Evolutionary conservation across 2,888 invertebrate species (phyloP), one percentile per base, ranked within the genome.

Genomic region (Torymus tubicola): DNA sequence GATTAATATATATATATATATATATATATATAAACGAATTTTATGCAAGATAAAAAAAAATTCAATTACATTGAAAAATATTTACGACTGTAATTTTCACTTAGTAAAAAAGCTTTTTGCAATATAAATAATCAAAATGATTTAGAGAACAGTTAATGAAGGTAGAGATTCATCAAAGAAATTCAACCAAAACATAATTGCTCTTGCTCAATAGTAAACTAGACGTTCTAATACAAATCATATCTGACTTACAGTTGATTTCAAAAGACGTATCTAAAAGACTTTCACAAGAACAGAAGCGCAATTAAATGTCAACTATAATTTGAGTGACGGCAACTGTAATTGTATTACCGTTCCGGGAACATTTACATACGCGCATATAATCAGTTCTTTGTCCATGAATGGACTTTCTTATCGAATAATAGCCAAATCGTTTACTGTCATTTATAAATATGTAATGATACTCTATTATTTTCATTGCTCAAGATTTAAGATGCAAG

Each of bases 261-360:
- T 53, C 42, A 50, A 64, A 14, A 58, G 21, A 61, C 53, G 16
- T 18, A 14, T n/a, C n/a, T 42, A 21, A 50, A 14, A 52, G 16
- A 53, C 5, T 75, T 68, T 67, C 67, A 31, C 18, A 68, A 75
- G 52, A n/a, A 68, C 12, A 68, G 31, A 18, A 31, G n/a, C 2
- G 55, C 42, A 18, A 71, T 58, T 78, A 71, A 78, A 50, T 52
- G 16, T 50, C 21, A 42, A 63, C 16, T 70, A 52, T 57, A 50
- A 77, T 71, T 78, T 50, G 58, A 53, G 60, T 53, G 67, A 67
- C 72, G 42, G 67, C 52, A 78, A 78, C 50, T 67, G 71, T 21
- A 77, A 64, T 70, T 64, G 50, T 77, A 77, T 71, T 78, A 58
- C 68, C 61, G 65, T 71, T 78, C 31, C 67, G 65, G 68, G 50